Percentiles rank a stretch among this genome's conserved stretches.
Evolutionary conservation across 2,888 invertebrate species (phyloP).

Genomic region (Leucophora obtusa): DNA sequence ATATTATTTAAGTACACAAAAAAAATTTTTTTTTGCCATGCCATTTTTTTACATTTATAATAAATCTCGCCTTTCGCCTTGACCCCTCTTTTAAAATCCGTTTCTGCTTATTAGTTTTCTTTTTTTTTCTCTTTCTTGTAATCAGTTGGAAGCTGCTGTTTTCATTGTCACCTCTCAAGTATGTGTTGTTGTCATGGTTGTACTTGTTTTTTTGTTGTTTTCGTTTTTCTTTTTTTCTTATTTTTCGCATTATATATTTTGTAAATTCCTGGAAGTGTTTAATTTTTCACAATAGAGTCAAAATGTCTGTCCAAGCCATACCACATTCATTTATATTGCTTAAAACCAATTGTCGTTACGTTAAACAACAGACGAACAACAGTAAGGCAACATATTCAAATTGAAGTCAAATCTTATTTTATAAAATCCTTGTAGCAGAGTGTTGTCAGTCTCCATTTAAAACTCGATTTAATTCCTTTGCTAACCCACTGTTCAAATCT

Average conservation of each 20-base stretch:
- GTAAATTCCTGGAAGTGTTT: conserved; percentile 61
- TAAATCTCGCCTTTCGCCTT: too few species aligned
- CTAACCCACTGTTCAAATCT: conserved; percentile 49
- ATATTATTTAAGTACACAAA: too few species aligned
- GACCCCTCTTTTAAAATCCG: background rate
- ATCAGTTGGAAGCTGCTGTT: conserved; percentile 56
- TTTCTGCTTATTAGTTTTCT: conserved; percentile 24
- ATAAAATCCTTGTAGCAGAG: too few species aligned
- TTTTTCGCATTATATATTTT: conserved; percentile 12
- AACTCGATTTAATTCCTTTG: background rate
- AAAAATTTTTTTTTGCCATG: too few species aligned
- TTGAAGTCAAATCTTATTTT: too few species aligned
- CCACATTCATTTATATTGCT: conserved; percentile 56
- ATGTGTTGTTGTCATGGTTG: conserved; percentile 25
- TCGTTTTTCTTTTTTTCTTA: conserved; percentile 34
- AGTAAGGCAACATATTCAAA: background rate
- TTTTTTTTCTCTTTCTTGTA: conserved; percentile 39
- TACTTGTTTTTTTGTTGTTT: conserved; percentile 52
- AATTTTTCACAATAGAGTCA: conserved; percentile 55
- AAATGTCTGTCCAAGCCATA: conserved; percentile 30
- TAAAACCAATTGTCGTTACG: conserved; percentile 57
- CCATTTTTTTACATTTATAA: too few species aligned
- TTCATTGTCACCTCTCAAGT: conserved; percentile 49
- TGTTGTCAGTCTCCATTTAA: too few species aligned
- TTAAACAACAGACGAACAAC: conserved; percentile 23